These are phyloP conservation scores for Caprella mutica DNA, from an alignment of 2,888 invertebrate species.

Conservation along the genomic window DNA sequence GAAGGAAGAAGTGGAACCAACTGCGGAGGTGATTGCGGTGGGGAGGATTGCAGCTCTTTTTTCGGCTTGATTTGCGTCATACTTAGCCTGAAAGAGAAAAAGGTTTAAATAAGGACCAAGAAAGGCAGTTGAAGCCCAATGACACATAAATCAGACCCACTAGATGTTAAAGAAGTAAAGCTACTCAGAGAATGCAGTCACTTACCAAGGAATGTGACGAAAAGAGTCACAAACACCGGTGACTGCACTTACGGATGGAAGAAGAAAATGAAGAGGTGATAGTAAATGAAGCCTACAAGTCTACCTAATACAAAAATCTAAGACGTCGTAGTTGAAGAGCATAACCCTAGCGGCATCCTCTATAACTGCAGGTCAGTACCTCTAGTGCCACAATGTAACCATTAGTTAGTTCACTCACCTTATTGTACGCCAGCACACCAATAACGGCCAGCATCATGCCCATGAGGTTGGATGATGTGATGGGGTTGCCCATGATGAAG, in stretches of 20 bases:
- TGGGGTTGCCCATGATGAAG: conserved; percentile 77
- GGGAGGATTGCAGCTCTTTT: conserved; percentile 17
- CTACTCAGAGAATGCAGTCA: too few species aligned
- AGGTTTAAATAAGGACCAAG: background rate
- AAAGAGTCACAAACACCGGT: too few species aligned
- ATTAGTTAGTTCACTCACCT: conserved; percentile 53
- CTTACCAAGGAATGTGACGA: too few species aligned
- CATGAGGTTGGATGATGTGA: conserved; percentile 68
- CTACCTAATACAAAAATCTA: too few species aligned
- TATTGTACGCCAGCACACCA: conserved; percentile 83
- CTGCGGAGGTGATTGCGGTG: conserved; percentile 9
- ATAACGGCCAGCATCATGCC: conserved; percentile 83
- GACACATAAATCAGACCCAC: background rate
- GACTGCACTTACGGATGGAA: too few species aligned
- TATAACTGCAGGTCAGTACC: too few species aligned
- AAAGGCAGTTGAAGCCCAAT: background rate
- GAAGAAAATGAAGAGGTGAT: too few species aligned
- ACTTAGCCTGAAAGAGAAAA: conserved; percentile 26
- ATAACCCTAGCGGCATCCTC: too few species aligned
- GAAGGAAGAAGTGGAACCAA: background rate
- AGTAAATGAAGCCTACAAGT: too few species aligned
- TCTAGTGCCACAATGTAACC: too few species aligned
- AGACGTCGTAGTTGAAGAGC: too few species aligned
- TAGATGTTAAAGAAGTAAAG: too few species aligned
- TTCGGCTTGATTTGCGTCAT: conserved; percentile 30